phyloP scores from a whole-genome alignment of 2,113 vertebrate species.

The cat (Felis catus) region DNA sequence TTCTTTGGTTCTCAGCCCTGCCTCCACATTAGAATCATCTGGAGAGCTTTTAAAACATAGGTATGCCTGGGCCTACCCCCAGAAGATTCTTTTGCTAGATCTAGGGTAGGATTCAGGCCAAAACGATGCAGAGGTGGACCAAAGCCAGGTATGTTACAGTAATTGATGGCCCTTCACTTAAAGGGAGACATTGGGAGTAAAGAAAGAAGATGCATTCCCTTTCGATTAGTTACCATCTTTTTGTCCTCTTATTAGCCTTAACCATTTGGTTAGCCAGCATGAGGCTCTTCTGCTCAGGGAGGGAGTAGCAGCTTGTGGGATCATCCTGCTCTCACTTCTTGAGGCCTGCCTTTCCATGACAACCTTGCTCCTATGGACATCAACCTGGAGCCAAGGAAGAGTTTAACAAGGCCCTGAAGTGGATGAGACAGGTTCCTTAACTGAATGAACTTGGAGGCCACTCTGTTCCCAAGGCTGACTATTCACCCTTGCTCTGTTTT shows the following conservation, averaged over 20 bases:
- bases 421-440: not conserved
- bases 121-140: not conserved
- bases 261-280: not conserved
- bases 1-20: constrained; percentile 41
- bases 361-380: not conserved
- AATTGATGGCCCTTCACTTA: not conserved
- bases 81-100: not conserved
- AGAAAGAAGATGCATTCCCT: not conserved
- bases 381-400: not conserved
- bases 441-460: not conserved
- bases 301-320: not conserved
- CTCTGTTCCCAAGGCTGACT: not conserved
- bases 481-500: not conserved
- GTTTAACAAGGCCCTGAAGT: not conserved
- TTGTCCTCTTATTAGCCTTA: not conserved
- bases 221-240: not conserved
- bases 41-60: constrained; percentile 12
- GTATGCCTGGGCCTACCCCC: not conserved
- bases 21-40: not conserved
- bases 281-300: not conserved
- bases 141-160: not conserved
- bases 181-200: not conserved
- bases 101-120: not conserved
- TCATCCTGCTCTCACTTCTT: not conserved
- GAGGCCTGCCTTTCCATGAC: not conserved